Evolutionary conservation across 2,797 vertebrate species (phyloP), one percentile per base, ranked within the genome.

Genomic region (Garrulus glandarius): DNA sequence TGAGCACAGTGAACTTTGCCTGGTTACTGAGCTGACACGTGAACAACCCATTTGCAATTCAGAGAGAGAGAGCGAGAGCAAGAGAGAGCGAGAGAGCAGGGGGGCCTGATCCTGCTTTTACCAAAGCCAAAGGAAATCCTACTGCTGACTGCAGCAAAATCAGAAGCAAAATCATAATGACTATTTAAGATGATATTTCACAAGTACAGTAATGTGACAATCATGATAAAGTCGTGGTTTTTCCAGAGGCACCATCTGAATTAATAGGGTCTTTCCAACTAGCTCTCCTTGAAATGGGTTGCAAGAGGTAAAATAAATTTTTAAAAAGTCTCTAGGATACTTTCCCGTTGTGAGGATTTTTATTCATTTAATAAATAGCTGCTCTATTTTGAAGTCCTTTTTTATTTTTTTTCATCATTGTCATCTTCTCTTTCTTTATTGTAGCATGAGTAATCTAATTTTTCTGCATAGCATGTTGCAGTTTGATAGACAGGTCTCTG

Each of bases 401-500:
- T 10, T 29, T 82, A 14, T 3, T 29, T 83, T 91, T 91, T 84
- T 68, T 5, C 22, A 75, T 89, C 84, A 49, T 90, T 93, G 69
- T 75, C 89, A 75, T 92, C 72, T 56, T 91, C 60, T 16, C 60
- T 64, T 86, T 53, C 82, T 96, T 96, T 93, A 90, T 76, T 96
- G 94, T 93, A 97, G 95, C 96, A 94, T 93, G 96, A 97, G 97
- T 97, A 97, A 97, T 97, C 95, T 97, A 88, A 97, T 97, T 98
- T 97, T 97, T 97, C 96, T 97, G 96, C 96, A 95, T 87, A 96
- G 85, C 89, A 12, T 95, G 93, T 95, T 96, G 92, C 92, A 65
- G 88, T 97, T 96, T 97, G 97, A 98, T 95, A 95, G 97, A 97
- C 97, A 96, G 94, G 95, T 98, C 97, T 98, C 97, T 32, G 57